Conservation (phyloP, 2,113 vertebrate species). For the Callopanchax toddi region DNA sequence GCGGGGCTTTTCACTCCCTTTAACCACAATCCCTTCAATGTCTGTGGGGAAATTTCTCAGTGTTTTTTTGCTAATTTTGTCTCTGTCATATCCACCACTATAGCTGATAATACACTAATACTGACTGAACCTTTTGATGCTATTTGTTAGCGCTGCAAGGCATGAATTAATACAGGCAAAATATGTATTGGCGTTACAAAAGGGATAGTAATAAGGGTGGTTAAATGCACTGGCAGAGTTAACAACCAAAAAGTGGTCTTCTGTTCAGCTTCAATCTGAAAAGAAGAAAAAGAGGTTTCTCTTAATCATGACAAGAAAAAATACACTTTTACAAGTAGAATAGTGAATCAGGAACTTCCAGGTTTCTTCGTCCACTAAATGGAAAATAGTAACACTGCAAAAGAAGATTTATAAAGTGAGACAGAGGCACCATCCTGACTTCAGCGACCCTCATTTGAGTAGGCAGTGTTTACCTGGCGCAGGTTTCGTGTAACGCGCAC, state of each 20-base stretch:
- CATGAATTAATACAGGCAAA: too few species aligned
- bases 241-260: background rate
- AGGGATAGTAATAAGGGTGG: too few species aligned
- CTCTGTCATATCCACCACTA: too few species aligned
- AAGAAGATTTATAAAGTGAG: background rate
- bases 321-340: background rate
- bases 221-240: too few species aligned
- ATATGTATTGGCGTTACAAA: too few species aligned
- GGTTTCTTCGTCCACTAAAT: background rate
- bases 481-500: conserved; percentile 96
- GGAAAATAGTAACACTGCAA: background rate
- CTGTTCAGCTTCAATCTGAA: conserved; percentile 25
- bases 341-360: background rate
- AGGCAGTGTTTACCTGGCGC: conserved; percentile 89
- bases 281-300: conserved; percentile 32
- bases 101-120: too few species aligned
- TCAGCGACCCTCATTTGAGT: conserved; percentile 25
- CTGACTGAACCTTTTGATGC: too few species aligned
- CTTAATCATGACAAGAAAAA: conserved; percentile 2
- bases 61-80: too few species aligned
- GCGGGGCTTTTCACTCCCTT: too few species aligned
- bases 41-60: too few species aligned
- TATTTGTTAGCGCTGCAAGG: too few species aligned
- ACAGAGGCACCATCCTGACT: conserved; percentile 17
- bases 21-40: too few species aligned